Evolutionary conservation across 1,140 invertebrate genomes (phyloP).

Genomic region (Helicoverpa zea): DNA sequence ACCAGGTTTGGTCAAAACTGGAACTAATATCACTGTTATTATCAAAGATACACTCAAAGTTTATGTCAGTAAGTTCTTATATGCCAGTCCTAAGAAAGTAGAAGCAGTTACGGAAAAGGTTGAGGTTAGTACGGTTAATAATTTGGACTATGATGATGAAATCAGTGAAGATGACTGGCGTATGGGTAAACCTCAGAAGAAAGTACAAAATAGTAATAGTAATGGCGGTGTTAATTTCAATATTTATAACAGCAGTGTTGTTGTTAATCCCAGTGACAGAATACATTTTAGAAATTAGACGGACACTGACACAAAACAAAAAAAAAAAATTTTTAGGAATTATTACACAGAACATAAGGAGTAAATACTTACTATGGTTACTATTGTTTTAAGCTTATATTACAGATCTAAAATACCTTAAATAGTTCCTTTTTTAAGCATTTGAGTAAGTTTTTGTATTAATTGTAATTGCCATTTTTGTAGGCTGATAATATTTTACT

Average conservation of each 20-base stretch:
- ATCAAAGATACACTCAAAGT: constrained; percentile 54
- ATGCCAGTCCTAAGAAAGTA: constrained; percentile 7
- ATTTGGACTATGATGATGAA: constrained; percentile 39
- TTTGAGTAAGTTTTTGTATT: no score
- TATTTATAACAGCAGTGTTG: constrained; percentile 48
- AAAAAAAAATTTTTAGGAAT: no score
- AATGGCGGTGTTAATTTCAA: constrained; percentile 40
- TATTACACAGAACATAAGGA: no score
- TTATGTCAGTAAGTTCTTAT: constrained; percentile 39
- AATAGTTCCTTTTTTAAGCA: no score
- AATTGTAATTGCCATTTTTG: no score
- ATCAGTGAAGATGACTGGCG: constrained; percentile 54
- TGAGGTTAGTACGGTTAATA: neutral
- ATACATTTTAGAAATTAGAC: constrained; percentile 45
- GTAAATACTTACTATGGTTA: no score
- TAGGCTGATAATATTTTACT: no score
- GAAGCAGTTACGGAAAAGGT: neutral
- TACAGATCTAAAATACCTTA: no score
- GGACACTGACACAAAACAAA: neutral
- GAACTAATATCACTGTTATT: constrained; percentile 54
- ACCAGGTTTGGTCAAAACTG: constrained; percentile 57
- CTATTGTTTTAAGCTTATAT: neutral
- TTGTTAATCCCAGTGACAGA: constrained; percentile 29
- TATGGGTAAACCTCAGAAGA: constrained; percentile 13
- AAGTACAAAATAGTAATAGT: neutral